These are phyloP conservation scores for Botia almorhae DNA, from an alignment of 2,797 vertebrate genomes.

Conservation along the genomic window DNA sequence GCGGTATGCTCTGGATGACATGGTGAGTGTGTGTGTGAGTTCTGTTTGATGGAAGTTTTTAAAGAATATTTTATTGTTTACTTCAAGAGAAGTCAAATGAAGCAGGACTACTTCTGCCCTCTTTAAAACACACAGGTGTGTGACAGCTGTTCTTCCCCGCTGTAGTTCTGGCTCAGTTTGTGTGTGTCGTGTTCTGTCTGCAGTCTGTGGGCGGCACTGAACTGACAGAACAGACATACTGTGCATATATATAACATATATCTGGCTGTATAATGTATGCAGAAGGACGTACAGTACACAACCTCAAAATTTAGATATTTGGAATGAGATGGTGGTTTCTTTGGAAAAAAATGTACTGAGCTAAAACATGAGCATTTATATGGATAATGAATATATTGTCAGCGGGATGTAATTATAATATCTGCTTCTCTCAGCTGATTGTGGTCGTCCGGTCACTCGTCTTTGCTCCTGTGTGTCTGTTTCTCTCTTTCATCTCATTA, in stretches of 20 bases:
- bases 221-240: slow-evolving; percentile 12
- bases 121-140: not conserved
- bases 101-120: not conserved
- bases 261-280: not conserved
- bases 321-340: not conserved
- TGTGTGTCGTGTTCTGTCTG: not conserved
- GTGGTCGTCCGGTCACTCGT: not conserved
- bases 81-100: not conserved
- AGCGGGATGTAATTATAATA: not conserved
- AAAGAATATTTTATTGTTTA: not conserved
- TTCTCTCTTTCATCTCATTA: slow-evolving; percentile 20
- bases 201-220: not conserved
- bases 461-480: not conserved
- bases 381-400: not conserved
- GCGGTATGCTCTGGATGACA: slow-evolving; percentile 95
- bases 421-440: not conserved
- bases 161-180: slow-evolving; percentile 18
- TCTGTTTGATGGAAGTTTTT: not conserved
- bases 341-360: no score
- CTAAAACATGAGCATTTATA: no score
- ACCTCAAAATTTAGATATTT: not conserved
- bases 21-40: slow-evolving; percentile 83
- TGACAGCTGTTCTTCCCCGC: not conserved
- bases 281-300: not conserved
- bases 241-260: slow-evolving; percentile 12